phyloP scores from a whole-genome alignment of 2,797 vertebrate species.

The Dipus sagitta region DNA sequence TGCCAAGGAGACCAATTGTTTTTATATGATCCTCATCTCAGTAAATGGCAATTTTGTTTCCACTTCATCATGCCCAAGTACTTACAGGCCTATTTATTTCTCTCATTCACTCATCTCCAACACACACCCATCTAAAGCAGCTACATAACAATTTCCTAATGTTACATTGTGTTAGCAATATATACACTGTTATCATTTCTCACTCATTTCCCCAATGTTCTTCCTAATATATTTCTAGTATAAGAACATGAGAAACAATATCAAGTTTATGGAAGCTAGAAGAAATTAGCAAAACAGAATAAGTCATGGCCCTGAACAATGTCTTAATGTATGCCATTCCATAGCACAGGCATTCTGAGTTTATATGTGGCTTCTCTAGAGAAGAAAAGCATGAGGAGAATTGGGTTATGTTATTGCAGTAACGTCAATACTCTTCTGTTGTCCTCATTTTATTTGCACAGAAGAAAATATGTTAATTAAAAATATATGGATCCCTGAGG shows the following conservation, averaged over 20 bases:
- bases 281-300: not conserved
- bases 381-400: not conserved
- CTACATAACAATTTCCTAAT: not conserved
- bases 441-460: not conserved
- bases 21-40: not conserved
- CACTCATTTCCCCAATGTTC: fast-evolving
- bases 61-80: not conserved
- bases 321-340: not conserved
- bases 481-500: too few species aligned
- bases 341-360: not conserved
- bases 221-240: not conserved
- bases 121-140: not conserved
- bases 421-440: not conserved
- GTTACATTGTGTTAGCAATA: not conserved
- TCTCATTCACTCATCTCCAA: not conserved
- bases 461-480: not conserved
- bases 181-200: not conserved
- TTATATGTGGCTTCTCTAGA: not conserved
- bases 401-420: not conserved
- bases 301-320: not conserved
- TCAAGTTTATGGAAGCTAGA: not conserved
- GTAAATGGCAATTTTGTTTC: not conserved
- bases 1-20: not conserved
- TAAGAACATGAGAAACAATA: not conserved
- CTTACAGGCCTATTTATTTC: not conserved